These are phyloP conservation scores for Erebia epiphron DNA, from an alignment of 2,888 invertebrate species.

Conservation along the genomic window DNA sequence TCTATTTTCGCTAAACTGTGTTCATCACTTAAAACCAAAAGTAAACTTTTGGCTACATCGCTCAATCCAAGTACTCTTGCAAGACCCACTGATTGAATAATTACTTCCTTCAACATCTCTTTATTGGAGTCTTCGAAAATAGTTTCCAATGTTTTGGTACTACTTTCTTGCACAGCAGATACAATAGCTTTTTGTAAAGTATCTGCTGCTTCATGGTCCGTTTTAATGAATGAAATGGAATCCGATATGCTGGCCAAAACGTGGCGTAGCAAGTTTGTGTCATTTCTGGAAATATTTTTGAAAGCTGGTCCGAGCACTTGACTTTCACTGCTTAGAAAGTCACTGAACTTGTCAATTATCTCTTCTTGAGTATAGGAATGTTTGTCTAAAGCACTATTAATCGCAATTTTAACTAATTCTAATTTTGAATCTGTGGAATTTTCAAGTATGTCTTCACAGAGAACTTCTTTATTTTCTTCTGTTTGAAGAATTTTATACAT, in stretches of 20 bases:
- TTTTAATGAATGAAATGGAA: slow-evolving; percentile 82
- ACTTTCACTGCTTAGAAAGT: slow-evolving; percentile 85
- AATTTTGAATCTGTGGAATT: slow-evolving; percentile 83
- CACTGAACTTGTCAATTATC: slow-evolving; percentile 84
- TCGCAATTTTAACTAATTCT: slow-evolving; percentile 84
- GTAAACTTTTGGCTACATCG: slow-evolving; percentile 83
- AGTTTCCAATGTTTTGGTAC: slow-evolving; percentile 82
- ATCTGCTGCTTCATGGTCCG: slow-evolving; percentile 86
- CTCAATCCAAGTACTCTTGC: slow-evolving; percentile 87
- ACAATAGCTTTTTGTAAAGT: slow-evolving; percentile 87
- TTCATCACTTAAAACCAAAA: slow-evolving; percentile 80
- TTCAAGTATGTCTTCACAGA: slow-evolving; percentile 77
- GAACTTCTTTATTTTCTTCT: slow-evolving; percentile 75
- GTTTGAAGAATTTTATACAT: slow-evolving; percentile 78
- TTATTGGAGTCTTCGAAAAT: slow-evolving; percentile 77
- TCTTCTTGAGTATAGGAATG: slow-evolving; percentile 80
- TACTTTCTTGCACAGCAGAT: slow-evolving; percentile 84
- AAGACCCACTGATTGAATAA: slow-evolving; percentile 86
- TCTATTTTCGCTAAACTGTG: slow-evolving; percentile 81
- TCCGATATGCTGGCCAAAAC: slow-evolving; percentile 84
- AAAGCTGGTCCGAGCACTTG: slow-evolving; percentile 85
- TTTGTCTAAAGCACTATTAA: slow-evolving; percentile 70
- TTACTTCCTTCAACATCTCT: slow-evolving; percentile 69
- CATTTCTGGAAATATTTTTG: slow-evolving; percentile 84
- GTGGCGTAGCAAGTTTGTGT: slow-evolving; percentile 83